Conservation (phyloP, 2,888 invertebrate species). For the Pristionchus arcanus region DNA sequence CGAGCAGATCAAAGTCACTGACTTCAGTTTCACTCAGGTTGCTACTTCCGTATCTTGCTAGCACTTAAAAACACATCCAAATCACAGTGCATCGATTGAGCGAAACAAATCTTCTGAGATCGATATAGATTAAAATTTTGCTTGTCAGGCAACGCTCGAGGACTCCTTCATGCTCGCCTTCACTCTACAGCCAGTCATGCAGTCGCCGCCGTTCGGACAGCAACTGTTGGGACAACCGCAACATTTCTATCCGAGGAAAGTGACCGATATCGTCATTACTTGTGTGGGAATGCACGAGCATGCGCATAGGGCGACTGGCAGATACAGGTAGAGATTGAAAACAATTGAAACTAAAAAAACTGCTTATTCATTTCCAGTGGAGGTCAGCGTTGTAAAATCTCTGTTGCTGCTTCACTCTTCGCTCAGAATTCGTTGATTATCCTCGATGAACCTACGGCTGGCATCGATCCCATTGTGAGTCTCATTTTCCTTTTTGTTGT, state of each 20-base stretch:
- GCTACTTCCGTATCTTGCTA: too few species aligned
- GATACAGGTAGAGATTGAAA: too few species aligned
- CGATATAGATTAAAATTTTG: not conserved
- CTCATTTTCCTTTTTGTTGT: not conserved
- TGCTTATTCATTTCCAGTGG: constrained; percentile 81
- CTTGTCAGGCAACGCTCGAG: constrained; percentile 7
- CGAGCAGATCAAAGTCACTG: not conserved
- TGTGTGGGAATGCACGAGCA: too few species aligned
- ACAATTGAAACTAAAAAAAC: too few species aligned
- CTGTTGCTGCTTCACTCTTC: constrained; percentile 88
- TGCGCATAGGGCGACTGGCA: too few species aligned
- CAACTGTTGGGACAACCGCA: too few species aligned
- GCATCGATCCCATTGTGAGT: constrained; percentile 83
- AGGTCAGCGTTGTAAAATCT: constrained; percentile 89
- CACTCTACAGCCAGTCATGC: not conserved
- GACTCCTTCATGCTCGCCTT: constrained; percentile 22
- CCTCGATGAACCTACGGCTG: constrained; percentile 80
- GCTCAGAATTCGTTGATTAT: constrained; percentile 86
- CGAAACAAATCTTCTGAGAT: too few species aligned
- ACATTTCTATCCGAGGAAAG: too few species aligned
- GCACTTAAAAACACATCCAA: too few species aligned
- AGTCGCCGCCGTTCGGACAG: too few species aligned
- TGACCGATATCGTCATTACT: too few species aligned
- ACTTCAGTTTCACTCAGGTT: constrained; percentile 48
- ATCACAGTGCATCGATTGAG: too few species aligned